phyloP scores from a whole-genome alignment of 2,113 vertebrate species.

The Prolemur simus region DNA sequence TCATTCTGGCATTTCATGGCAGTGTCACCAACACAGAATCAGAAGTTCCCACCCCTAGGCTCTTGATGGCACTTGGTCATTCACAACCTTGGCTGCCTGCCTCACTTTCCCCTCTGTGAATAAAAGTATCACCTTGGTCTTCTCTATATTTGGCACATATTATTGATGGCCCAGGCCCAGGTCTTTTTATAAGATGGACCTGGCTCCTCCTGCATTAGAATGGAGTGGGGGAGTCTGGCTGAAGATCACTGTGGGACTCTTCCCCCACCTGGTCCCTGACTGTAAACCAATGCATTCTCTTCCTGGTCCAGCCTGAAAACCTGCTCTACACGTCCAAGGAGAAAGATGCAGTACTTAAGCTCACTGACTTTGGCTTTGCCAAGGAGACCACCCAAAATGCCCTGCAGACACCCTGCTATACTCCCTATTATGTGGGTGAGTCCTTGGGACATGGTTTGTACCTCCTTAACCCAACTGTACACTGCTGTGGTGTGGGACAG shows the following conservation, averaged over 20 bases:
- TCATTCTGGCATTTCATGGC: not conserved
- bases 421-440: slow-evolving; percentile 98
- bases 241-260: not conserved
- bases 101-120: not conserved
- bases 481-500: not conserved
- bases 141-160: not conserved
- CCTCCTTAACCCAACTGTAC: not conserved
- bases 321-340: slow-evolving; percentile 93
- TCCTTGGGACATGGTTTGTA: not conserved
- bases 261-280: not conserved
- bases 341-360: slow-evolving; percentile 91
- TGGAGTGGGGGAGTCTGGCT: not conserved
- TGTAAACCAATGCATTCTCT: slow-evolving; percentile 56
- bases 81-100: not conserved
- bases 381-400: slow-evolving; percentile 98
- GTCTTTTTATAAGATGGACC: not conserved
- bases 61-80: not conserved
- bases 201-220: not conserved
- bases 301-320: slow-evolving; percentile 93
- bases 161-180: not conserved
- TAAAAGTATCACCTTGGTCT: not conserved
- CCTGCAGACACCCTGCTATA: slow-evolving; percentile 97
- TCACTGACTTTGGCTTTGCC: slow-evolving; percentile 98
- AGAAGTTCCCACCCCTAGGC: not conserved
- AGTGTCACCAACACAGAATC: not conserved